phyloP scores from a whole-genome alignment of 1,140 invertebrate species.

The Pomacea maculata region DNA sequence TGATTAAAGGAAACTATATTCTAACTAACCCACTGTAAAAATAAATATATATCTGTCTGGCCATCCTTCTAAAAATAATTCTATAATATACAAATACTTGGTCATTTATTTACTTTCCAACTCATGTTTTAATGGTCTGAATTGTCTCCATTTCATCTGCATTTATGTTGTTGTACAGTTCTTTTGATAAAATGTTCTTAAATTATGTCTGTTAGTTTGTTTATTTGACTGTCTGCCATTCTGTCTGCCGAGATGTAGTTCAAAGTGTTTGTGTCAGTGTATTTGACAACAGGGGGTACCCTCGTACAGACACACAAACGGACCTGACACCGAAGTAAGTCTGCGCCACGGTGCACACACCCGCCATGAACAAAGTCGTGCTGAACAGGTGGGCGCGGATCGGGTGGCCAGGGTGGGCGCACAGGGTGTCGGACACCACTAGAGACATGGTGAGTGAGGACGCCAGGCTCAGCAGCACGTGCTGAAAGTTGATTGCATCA shows the following conservation, averaged over 20 bases:
- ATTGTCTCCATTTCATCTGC: too few relatives aligned
- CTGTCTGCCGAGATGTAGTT: too few relatives aligned
- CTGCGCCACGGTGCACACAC: constrained; percentile 43
- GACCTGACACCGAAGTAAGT: constrained; percentile 48
- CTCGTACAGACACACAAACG: background rate
- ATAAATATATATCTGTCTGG: background rate
- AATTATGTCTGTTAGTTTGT: too few relatives aligned
- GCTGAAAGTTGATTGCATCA: constrained; percentile 24
- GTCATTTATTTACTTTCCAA: background rate
- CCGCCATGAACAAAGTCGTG: constrained; percentile 48
- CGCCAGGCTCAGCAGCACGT: constrained; percentile 38
- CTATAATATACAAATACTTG: background rate
- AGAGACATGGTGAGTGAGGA: constrained; percentile 32
- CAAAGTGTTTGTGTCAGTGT: too few relatives aligned
- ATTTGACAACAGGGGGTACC: too few relatives aligned
- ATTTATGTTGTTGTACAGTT: too few relatives aligned
- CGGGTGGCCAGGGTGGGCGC: constrained; percentile 34
- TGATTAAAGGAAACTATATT: background rate
- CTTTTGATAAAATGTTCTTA: too few relatives aligned
- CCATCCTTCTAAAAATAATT: background rate
- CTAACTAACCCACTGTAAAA: background rate
- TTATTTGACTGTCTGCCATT: too few relatives aligned
- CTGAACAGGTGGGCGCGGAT: constrained; percentile 45
- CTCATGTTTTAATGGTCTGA: background rate
- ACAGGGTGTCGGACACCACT: constrained; percentile 41